Conservation (phyloP, 2,797 vertebrate genomes). For the Naso thynnoides region DNA sequence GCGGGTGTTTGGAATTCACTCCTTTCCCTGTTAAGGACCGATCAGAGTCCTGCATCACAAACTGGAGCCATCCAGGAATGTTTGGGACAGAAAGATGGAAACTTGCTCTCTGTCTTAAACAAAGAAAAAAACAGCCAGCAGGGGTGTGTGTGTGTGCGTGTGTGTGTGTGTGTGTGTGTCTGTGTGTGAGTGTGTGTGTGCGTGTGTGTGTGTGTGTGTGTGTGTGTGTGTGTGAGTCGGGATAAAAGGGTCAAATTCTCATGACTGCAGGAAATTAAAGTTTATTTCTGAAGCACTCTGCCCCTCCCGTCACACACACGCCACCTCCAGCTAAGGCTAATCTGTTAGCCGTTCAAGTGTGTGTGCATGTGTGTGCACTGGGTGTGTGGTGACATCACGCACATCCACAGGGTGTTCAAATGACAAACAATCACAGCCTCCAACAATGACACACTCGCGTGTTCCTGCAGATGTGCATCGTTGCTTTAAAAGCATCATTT, state of each 20-base stretch:
- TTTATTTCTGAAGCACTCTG: slow-evolving; percentile 79
- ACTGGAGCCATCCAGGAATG: not conserved
- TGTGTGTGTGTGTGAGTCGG: slow-evolving; percentile 16
- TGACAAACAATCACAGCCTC: not conserved
- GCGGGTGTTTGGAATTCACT: slow-evolving; percentile 49
- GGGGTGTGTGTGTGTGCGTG: not conserved
- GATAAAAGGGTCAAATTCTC: slow-evolving; percentile 83
- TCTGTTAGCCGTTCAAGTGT: slow-evolving; percentile 29
- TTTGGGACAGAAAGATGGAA: not conserved
- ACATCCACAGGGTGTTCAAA: slow-evolving; percentile 8
- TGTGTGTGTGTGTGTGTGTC: slow-evolving; percentile 1
- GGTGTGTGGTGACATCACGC: slow-evolving; percentile 30
- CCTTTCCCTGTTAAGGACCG: slow-evolving; percentile 46
- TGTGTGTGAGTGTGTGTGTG: not conserved
- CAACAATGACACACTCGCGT: not conserved
- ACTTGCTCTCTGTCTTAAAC: not conserved
- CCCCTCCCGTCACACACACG: slow-evolving; percentile 61
- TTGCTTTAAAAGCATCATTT: not conserved
- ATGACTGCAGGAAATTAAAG: slow-evolving; percentile 86
- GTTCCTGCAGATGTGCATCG: not conserved
- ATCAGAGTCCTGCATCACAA: not conserved
- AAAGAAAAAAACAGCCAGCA: not conserved
- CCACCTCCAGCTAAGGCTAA: slow-evolving; percentile 53
- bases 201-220: not conserved
- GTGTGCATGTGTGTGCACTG: not conserved